Evolutionary conservation across 2,797 vertebrate genomes (phyloP).

Genomic region (Pagetopsis macropterus): DNA sequence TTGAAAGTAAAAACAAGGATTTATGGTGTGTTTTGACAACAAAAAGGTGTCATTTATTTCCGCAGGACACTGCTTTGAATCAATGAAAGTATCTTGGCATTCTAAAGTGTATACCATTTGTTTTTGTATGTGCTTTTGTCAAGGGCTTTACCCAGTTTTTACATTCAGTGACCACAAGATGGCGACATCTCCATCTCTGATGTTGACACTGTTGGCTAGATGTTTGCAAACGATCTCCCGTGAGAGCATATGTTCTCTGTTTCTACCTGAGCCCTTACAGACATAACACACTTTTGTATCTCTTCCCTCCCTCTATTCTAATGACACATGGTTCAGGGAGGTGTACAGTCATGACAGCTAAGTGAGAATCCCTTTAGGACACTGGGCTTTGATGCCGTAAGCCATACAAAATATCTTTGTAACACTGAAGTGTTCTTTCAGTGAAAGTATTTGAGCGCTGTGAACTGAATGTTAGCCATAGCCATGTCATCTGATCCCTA

Average conservation of each 20-base stretch:
- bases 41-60: background rate
- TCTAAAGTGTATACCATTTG: slow-evolving; percentile 19
- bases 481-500: slow-evolving; percentile 22
- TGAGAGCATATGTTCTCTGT: slow-evolving; percentile 9
- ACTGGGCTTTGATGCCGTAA: slow-evolving; percentile 20
- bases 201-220: background rate
- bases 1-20: slow-evolving; percentile 15
- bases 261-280: slow-evolving; percentile 33
- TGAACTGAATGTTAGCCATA: slow-evolving; percentile 2
- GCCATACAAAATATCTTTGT: slow-evolving; percentile 39
- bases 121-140: background rate
- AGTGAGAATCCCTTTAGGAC: slow-evolving; percentile 28
- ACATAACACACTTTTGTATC: slow-evolving; percentile 33
- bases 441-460: slow-evolving; percentile 29
- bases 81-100: background rate
- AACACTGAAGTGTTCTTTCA: slow-evolving; percentile 18
- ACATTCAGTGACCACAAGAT: slow-evolving; percentile 69
- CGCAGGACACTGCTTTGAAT: slow-evolving; percentile 8
- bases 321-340: slow-evolving; percentile 38
- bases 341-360: slow-evolving; percentile 20
- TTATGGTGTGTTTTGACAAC: background rate
- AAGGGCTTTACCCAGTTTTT: background rate
- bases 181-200: slow-evolving; percentile 65
- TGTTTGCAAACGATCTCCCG: background rate
- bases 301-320: slow-evolving; percentile 28